These are phyloP conservation scores for Drosophila emarginata DNA, from an alignment of 2,888 invertebrate genomes.

Conservation along the genomic window DNA sequence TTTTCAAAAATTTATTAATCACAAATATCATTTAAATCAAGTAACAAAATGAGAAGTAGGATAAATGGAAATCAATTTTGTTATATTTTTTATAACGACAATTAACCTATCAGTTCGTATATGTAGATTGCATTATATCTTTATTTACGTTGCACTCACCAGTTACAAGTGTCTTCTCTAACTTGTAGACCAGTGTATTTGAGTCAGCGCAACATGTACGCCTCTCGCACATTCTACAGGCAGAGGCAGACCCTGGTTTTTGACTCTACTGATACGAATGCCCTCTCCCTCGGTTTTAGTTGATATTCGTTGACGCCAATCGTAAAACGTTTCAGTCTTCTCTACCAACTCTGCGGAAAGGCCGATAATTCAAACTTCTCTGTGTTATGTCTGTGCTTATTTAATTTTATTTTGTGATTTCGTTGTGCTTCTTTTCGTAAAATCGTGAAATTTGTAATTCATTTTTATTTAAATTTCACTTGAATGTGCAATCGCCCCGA, in stretches of 20 bases:
- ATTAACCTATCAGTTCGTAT: too few species aligned
- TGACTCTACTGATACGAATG: constrained; percentile 14
- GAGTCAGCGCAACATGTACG: constrained; percentile 34
- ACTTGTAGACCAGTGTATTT: constrained; percentile 45
- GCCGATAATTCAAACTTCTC: constrained; percentile 29
- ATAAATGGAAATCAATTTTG: too few species aligned
- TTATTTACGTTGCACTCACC: too few species aligned
- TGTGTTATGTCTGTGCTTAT: neutral
- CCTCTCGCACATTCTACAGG: constrained; percentile 35
- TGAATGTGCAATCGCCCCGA: constrained; percentile 56
- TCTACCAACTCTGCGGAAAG: constrained; percentile 27
- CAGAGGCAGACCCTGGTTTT: constrained; percentile 15
- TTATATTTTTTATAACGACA: too few species aligned
- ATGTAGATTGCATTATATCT: too few species aligned
- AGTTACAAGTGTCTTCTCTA: neutral
- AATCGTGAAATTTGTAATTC: constrained; percentile 18
- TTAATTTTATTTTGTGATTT: constrained; percentile 10
- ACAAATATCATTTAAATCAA: too few species aligned
- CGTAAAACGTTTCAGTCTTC: constrained; percentile 44
- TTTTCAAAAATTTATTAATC: too few species aligned
- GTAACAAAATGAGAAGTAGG: too few species aligned
- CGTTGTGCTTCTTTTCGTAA: constrained; percentile 18
- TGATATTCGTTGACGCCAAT: constrained; percentile 54
- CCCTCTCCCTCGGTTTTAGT: constrained; percentile 41
- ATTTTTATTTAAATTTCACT: constrained; percentile 52